phyloP scores from a whole-genome alignment of 1,140 invertebrate species.

The Stegodyphus dumicola region DNA sequence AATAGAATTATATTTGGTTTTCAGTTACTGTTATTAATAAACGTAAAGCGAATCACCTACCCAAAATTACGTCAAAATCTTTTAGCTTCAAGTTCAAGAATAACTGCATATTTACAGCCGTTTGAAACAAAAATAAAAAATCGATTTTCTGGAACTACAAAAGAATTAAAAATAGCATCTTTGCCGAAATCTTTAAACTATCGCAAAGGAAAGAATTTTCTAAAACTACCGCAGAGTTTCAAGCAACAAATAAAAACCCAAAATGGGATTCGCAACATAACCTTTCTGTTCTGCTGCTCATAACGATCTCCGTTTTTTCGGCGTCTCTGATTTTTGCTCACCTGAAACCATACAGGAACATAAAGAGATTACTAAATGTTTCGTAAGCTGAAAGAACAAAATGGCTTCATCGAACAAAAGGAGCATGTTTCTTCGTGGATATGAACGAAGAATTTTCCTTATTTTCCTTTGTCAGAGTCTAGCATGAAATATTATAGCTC shows the following conservation, averaged over 20 bases:
- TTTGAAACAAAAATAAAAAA: no score
- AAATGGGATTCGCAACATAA: conserved; percentile 27
- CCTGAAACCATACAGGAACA: conserved; percentile 43
- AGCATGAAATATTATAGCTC: conserved; percentile 34
- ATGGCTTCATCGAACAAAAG: not conserved
- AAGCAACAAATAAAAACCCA: conserved; percentile 37
- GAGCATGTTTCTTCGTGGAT: conserved; percentile 38
- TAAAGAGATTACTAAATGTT: conserved; percentile 54
- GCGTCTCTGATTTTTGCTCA: conserved; percentile 28
- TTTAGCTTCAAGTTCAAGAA: no score
- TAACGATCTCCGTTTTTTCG: not conserved
- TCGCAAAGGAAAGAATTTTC: conserved; percentile 10
- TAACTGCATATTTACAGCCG: no score
- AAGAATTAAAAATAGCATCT: no score
- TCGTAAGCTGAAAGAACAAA: conserved; percentile 46
- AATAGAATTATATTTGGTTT: no score
- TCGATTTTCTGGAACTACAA: no score
- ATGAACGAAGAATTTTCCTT: conserved; percentile 30
- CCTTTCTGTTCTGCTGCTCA: conserved; percentile 20
- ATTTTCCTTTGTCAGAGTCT: conserved; percentile 18
- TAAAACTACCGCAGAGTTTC: conserved; percentile 26
- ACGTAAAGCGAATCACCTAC: no score
- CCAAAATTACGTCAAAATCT: no score
- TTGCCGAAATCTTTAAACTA: not conserved
- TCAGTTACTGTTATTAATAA: no score